Base-by-base conservation (phyloP, 2,797 vertebrate species). In the Sebastes reedi region DNA sequence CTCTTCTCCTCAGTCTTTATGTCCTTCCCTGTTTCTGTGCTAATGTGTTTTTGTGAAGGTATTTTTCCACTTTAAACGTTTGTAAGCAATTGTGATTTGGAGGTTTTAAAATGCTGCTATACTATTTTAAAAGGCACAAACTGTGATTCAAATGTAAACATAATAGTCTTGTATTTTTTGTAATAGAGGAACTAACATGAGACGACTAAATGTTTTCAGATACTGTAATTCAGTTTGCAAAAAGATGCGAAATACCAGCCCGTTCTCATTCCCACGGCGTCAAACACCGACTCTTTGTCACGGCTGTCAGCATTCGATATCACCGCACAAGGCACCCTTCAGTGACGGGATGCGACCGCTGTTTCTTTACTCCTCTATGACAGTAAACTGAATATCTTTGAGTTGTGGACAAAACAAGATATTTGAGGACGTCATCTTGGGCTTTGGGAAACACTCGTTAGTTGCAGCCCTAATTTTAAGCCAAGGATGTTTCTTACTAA, bases 1-100 rank as follows among this genome's bases (percentile, higher is more conserved):
- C 79, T 75, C 66, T 58, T 55, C 54, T 54, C 54, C 65, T 66
- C 79, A 36, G 24, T 74, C 61, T 60, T 75, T 78, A 67, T 13
- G 6, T 66, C 39, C 16, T 60, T 42, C 42, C 60, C 79, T 66
- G 14, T 27, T 67, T 27, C 69, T 62, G 52, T 11, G 11, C 46
- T 22, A 18, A 67, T 68, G 77, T 76, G 70, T 79, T 55, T 72
- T 36, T 69, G 20, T 12, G 1, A 25, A 4, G 29, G 52, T 24
- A 25, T 60, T 59, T 27, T 27, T 52, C 22, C 24, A 30, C 50
- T 65, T 50, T 50, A 61, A 75, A 62, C 24, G 20, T 3, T 29
- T 29, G 18, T 4, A 13, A 30, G 14, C 10, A 29, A 14, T 13
- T 42, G 52, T 34, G 27, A 56, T 46, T 62, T 52, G 20, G 1